Conservation (phyloP, 2,113 vertebrate genomes). For the Chaetops frenatus region DNA sequence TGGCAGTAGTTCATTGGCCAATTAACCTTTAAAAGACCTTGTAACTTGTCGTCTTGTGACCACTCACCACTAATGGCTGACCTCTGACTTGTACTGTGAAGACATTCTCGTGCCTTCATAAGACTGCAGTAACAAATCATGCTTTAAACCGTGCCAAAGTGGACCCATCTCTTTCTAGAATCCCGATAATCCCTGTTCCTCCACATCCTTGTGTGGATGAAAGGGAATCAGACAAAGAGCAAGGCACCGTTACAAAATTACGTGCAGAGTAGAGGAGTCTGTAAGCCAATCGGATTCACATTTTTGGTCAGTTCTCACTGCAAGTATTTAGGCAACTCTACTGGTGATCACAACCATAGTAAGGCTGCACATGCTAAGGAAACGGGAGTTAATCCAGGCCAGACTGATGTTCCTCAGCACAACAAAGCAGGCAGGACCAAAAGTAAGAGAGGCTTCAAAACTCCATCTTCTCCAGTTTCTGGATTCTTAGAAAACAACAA, state of each 20-base stretch:
- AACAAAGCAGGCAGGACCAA: not conserved
- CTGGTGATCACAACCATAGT: not conserved
- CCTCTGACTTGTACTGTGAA: no score
- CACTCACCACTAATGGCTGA: no score
- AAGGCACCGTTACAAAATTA: not conserved
- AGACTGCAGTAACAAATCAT: no score
- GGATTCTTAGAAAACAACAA: not conserved
- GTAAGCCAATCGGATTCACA: not conserved
- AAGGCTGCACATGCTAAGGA: rapidly evolving
- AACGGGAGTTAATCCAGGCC: not conserved
- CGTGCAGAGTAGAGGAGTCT: not conserved
- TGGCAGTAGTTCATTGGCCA: no score
- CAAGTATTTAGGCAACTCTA: not conserved
- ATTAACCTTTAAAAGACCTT: no score
- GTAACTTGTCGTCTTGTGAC: no score
- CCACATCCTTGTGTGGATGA: not conserved
- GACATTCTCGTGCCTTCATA: no score
- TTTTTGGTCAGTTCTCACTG: not conserved
- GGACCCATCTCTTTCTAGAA: no score
- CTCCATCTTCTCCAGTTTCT: not conserved
- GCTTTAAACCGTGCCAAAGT: no score
- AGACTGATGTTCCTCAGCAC: not conserved
- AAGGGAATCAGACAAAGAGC: not conserved
- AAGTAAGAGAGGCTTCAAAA: not conserved
- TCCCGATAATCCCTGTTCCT: no score